Base-by-base conservation (phyloP, 2,113 vertebrate genomes). In the Athene cunicularia region DNA sequence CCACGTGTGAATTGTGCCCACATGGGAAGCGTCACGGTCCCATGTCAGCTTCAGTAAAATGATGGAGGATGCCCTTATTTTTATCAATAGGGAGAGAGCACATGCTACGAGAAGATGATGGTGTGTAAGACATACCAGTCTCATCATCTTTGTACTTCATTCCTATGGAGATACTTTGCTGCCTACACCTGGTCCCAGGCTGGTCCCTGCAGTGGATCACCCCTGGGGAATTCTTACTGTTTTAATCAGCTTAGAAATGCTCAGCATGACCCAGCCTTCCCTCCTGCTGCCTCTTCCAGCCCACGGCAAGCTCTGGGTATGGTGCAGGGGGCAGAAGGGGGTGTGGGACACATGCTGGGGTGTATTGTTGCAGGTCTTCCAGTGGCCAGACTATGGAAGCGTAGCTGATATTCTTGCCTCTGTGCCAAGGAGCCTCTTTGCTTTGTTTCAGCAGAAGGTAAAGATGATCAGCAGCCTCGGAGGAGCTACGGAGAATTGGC, bases 301-400 rank as follows among this genome's bases (percentile, higher is more conserved):
- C 27, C 39, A 16, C 39, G 47, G 49, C 53, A 27, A 39, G 45
- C 49, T 39, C 83, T 35, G 32, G 1, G 0, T 5, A 2, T 0
- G 1, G 12, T 22, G 24, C 17, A 32, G 59, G 56, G 39, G 49
- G 63, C 49, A 85, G 68, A 81, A 63, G 32, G 4, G 28, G 21
- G 6, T 7, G 37, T 8, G 21, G n/a, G 55, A 19, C 23, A 30
- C 0, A 0, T 4, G 11, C 5, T 7, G 41, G 30, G n/a, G 11
- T 35, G 8, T 18, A 19, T 5, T 26, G 33, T 6, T 32, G 62
- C 62, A 67, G 75, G 56, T 71, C 50, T 33, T 2, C 0, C 37
- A 18, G 41, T 7, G 39, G 52, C 22, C 33, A 56, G 6, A 5
- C 56, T 71, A 0, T 0, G 2, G 55, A 77, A 24, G 49, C 23